Evolutionary conservation across 2,113 vertebrate species (phyloP), one percentile per base, ranked within the genome.

Genomic region (Tupaia chinensis): DNA sequence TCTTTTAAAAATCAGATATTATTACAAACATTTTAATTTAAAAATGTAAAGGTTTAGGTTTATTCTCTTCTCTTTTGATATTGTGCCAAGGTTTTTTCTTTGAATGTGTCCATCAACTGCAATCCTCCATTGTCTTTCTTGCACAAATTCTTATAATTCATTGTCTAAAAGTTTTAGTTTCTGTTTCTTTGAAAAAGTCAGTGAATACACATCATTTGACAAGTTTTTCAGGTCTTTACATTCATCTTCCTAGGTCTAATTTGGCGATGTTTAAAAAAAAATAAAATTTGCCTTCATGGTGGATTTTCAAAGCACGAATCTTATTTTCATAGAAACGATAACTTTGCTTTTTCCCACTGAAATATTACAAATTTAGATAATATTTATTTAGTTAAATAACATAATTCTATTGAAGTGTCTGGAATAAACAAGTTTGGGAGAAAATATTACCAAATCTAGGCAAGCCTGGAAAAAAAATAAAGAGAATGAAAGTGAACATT

Each of bases 11-110:
- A 78, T 0, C 15, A 89, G 74, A 19, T 32, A 72, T 27, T 25
- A 87, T 53, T 63, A 16, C 58, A 61, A 94, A 87, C 56, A 90
- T 91, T 93, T 90, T 74, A 61, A 91, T 91, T 93, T 93, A 95
- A 78, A 79, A 94, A 80, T 68, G 5, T 44, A 4, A 87, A 69
- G 73, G 6, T 70, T 5, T 68, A 94, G 54, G 77, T 3, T 23
- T 97, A 68, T 22, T 82, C 10, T 91, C 34, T 23, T 70, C 3
- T 58, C 25, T n/a, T 83, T 91, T 85, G 32, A 93, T 22, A 2
- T n/a, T 61, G 14, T 86, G 83, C 29, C 9, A 25, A 87, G 72
- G 27, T 70, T 22, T 25, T 93, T 80, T 90, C 16, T 73, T 72
- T 86, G 34, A 89, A 83, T 91, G 25, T 44, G 9, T 63, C 73